phyloP scores from a whole-genome alignment of 2,113 vertebrate species.

The Colossoma macropomum region DNA sequence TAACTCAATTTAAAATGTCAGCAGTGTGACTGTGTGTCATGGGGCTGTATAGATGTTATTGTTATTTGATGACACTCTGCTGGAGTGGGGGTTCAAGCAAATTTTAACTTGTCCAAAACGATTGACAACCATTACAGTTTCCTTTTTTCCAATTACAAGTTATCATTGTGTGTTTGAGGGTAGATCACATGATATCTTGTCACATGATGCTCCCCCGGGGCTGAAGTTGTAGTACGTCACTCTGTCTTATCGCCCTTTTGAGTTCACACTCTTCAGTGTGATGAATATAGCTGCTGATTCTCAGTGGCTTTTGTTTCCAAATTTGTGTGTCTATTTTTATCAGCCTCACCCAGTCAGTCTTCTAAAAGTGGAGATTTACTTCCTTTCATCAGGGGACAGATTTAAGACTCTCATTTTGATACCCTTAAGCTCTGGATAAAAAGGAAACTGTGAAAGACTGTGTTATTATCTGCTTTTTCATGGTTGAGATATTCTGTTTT shows the following conservation, averaged over 20 bases:
- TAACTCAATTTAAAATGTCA: neutral
- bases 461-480: neutral
- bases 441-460: constrained; percentile 26
- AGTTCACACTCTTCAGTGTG: neutral
- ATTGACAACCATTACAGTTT: constrained; percentile 5
- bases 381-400: constrained; percentile 23
- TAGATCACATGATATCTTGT: constrained; percentile 47
- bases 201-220: constrained; percentile 43
- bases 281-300: neutral
- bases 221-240: constrained; percentile 29
- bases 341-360: constrained; percentile 16
- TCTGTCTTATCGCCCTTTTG: constrained; percentile 32
- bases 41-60: constrained; percentile 7
- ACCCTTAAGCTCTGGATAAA: constrained; percentile 27
- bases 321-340: constrained; percentile 41
- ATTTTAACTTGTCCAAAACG: constrained; percentile 14
- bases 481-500: constrained; percentile 15
- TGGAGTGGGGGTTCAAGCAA: no score
- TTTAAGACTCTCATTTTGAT: constrained; percentile 1
- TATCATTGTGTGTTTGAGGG: constrained; percentile 27
- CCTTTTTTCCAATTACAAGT: constrained; percentile 15
- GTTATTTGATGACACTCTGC: neutral
- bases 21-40: neutral
- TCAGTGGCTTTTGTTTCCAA: constrained; percentile 38
- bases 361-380: neutral